These are phyloP conservation scores for Drosophila multiciliata DNA, from an alignment of 2,888 invertebrate species.

Conservation along the genomic window DNA sequence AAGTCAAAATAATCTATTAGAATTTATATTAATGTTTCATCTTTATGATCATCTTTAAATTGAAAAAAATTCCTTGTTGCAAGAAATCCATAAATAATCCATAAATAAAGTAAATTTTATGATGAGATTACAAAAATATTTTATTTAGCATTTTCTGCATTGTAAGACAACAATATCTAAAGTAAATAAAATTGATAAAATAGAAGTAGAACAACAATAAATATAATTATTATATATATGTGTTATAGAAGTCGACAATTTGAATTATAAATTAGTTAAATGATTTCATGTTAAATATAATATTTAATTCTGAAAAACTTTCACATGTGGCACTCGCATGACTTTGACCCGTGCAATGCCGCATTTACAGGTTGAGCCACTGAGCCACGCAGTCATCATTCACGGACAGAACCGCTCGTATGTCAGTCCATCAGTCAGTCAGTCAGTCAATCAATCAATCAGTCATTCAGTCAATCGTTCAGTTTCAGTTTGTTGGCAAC, in stretches of 20 bases:
- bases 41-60: neutral
- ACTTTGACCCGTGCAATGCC: conserved; percentile 30
- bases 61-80: neutral
- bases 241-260: neutral
- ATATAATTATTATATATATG: too few species aligned
- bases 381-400: conserved; percentile 55
- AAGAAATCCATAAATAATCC: neutral
- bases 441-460: neutral
- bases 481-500: conserved; percentile 1
- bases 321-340: conserved; percentile 3
- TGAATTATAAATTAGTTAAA: neutral
- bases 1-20: neutral
- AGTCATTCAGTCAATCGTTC: conserved; percentile 7
- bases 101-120: neutral
- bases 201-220: too few species aligned
- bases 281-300: neutral
- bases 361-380: conserved; percentile 44
- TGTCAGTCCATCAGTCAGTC: neutral
- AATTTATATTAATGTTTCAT: neutral
- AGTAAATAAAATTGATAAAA: neutral
- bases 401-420: conserved; percentile 31
- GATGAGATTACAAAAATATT: neutral
- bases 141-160: neutral
- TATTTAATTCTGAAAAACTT: neutral
- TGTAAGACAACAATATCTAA: neutral